phyloP scores from a whole-genome alignment of 1,140 invertebrate species.

The Drosophila sechellia region DNA sequence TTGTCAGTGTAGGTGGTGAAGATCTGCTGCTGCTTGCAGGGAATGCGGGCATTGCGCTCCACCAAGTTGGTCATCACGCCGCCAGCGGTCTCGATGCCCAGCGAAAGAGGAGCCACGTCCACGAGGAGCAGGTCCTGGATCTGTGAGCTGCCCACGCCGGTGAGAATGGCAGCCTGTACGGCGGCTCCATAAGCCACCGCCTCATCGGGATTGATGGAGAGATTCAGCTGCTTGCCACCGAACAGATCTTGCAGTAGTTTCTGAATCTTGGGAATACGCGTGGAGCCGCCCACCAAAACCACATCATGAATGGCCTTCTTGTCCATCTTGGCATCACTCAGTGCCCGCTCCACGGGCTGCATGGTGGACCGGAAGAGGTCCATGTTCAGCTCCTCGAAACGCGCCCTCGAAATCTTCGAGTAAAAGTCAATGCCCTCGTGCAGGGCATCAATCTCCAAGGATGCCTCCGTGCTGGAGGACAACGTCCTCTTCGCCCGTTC shows the following conservation, averaged over 20 bases:
- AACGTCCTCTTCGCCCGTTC: slow-evolving; percentile 89
- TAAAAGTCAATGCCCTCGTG: slow-evolving; percentile 94
- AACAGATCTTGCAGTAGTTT: slow-evolving; percentile 88
- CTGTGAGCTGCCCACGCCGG: slow-evolving; percentile 88
- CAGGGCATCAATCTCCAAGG: slow-evolving; percentile 91
- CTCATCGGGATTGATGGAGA: slow-evolving; percentile 93
- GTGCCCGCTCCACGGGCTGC: slow-evolving; percentile 89
- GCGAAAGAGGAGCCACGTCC: slow-evolving; percentile 89
- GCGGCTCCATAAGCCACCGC: slow-evolving; percentile 90
- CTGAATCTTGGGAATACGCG: slow-evolving; percentile 89
- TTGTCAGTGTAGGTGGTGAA: slow-evolving; percentile 89
- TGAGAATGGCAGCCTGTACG: slow-evolving; percentile 91
- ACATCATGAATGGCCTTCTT: slow-evolving; percentile 89
- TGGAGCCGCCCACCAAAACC: slow-evolving; percentile 88
- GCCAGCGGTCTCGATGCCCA: slow-evolving; percentile 89
- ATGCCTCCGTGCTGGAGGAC: slow-evolving; percentile 89
- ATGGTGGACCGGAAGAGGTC: slow-evolving; percentile 91
- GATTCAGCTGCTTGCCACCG: slow-evolving; percentile 88
- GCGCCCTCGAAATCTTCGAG: slow-evolving; percentile 92
- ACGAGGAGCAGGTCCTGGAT: slow-evolving; percentile 92
- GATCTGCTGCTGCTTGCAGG: slow-evolving; percentile 88
- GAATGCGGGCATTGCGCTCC: slow-evolving; percentile 89
- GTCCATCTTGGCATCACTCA: slow-evolving; percentile 91
- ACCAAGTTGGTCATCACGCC: slow-evolving; percentile 89
- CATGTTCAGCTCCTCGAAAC: slow-evolving; percentile 94